Conservation (phyloP, 2,888 invertebrate species). For the Amphipoea oculea region DNA sequence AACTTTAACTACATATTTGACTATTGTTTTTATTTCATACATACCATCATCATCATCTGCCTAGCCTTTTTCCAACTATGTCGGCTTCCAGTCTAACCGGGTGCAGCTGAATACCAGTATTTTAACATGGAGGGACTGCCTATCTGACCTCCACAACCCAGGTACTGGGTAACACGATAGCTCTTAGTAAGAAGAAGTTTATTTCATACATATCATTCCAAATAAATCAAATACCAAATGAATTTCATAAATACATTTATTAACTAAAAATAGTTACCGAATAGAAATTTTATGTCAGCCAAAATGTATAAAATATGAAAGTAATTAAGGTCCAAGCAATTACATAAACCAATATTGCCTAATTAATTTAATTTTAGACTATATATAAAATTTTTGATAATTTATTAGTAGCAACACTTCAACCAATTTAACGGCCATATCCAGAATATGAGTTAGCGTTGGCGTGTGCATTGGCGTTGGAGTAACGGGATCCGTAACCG, state of each 20-base stretch:
- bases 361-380: slow-evolving; percentile 18
- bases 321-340: not conserved
- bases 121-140: too few species aligned
- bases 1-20: not conserved
- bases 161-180: too few species aligned
- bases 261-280: slow-evolving; percentile 29
- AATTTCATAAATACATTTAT: slow-evolving; percentile 45
- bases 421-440: slow-evolving; percentile 29
- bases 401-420: slow-evolving; percentile 1
- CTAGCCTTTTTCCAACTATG: too few species aligned
- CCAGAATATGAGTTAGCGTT: slow-evolving; percentile 17
- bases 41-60: too few species aligned
- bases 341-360: slow-evolving; percentile 8
- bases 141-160: too few species aligned
- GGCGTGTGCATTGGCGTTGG: slow-evolving; percentile 18
- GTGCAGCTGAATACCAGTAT: too few species aligned
- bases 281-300: slow-evolving; percentile 18
- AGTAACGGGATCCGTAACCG: slow-evolving; percentile 16
- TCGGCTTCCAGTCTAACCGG: too few species aligned
- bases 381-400: not conserved
- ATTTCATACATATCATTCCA: not conserved
- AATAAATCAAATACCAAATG: slow-evolving; percentile 11
- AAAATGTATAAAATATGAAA: slow-evolving; percentile 28
- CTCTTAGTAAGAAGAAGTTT: too few species aligned
- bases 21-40: not conserved